These are phyloP conservation scores for Taeniopygia guttata DNA, from an alignment of 2,797 vertebrate species.

Conservation along the genomic window DNA sequence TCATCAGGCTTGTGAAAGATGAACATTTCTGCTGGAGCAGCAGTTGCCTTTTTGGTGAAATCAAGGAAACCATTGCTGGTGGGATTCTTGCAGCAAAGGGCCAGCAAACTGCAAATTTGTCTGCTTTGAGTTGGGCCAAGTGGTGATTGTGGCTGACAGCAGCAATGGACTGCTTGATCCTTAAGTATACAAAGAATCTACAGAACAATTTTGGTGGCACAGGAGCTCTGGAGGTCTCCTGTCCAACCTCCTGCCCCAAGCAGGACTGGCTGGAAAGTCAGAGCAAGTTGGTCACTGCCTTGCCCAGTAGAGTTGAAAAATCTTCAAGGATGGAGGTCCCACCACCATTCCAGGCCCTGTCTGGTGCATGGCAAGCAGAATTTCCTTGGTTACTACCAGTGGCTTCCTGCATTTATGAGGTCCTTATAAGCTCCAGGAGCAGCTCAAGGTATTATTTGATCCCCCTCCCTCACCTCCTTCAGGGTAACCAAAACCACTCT, in stretches of 20 bases:
- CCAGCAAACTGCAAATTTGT: background rate
- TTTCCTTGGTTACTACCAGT: background rate
- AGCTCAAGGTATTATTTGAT: background rate
- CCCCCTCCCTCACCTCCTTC: background rate
- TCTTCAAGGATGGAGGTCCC: background rate
- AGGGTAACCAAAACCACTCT: background rate
- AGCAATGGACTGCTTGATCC: background rate
- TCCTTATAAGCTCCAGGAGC: background rate
- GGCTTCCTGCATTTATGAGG: background rate
- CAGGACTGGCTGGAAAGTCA: background rate
- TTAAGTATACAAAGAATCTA: background rate
- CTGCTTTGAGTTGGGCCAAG: background rate
- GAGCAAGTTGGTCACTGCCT: background rate
- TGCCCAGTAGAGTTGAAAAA: background rate
- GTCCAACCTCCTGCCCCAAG: background rate
- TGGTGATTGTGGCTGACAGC: background rate
- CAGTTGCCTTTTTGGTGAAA: background rate
- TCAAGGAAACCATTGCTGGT: background rate
- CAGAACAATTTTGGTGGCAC: background rate
- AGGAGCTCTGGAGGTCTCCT: background rate
- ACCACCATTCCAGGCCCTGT: background rate
- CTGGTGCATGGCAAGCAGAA: background rate
- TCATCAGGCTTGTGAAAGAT: background rate
- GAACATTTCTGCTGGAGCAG: background rate
- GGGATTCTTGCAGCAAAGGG: background rate